These are phyloP conservation scores for Caenorhabditis briggsae DNA, from an alignment of 1,140 invertebrate species.

Conservation along the genomic window DNA sequence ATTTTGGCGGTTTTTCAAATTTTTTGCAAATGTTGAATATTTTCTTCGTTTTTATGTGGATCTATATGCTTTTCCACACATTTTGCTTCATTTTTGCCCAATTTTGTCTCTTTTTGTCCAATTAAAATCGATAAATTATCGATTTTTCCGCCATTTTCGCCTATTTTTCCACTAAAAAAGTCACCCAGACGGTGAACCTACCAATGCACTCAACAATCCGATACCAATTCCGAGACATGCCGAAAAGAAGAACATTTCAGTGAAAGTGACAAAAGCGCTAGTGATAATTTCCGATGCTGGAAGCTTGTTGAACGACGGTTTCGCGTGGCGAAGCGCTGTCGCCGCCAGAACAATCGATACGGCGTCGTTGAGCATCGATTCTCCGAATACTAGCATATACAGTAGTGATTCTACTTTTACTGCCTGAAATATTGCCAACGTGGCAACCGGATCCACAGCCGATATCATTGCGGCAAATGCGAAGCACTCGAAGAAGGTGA, in stretches of 20 bases:
- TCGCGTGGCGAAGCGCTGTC: slow-evolving; percentile 75
- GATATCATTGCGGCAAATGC: slow-evolving; percentile 97
- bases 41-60: too few species aligned
- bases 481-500: slow-evolving; percentile 93
- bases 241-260: slow-evolving; percentile 97
- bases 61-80: too few species aligned
- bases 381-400: slow-evolving; percentile 98
- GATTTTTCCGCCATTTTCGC: background rate
- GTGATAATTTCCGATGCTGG: slow-evolving; percentile 79
- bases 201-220: slow-evolving; percentile 91
- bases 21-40: too few species aligned
- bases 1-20: too few species aligned
- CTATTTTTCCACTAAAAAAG: background rate
- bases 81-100: too few species aligned
- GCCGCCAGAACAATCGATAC: slow-evolving; percentile 84
- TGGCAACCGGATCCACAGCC: slow-evolving; percentile 89
- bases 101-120: too few species aligned
- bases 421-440: slow-evolving; percentile 97
- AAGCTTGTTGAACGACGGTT: slow-evolving; percentile 49
- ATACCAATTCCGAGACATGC: slow-evolving; percentile 95
- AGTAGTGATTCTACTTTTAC: slow-evolving; percentile 94
- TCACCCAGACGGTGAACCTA: slow-evolving; percentile 81
- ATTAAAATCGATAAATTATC: slow-evolving; percentile 27
- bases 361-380: slow-evolving; percentile 97
- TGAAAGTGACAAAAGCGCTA: slow-evolving; percentile 90